Evolutionary conservation across 2,888 invertebrate genomes (phyloP).

Genomic region (Tribolium freemani): DNA sequence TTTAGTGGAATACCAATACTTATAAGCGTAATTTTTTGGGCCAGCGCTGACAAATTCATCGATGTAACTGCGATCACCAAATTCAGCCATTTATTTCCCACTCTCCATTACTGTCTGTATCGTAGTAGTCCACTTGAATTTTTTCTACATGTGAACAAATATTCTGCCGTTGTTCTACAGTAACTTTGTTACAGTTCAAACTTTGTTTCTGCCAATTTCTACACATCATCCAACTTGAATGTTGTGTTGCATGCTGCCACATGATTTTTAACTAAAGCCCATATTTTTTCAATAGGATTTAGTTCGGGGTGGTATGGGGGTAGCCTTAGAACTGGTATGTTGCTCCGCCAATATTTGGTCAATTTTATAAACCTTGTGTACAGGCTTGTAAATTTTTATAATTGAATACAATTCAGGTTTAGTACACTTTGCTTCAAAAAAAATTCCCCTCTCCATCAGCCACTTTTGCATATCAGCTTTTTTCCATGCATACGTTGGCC

Average conservation of each 20-base stretch:
- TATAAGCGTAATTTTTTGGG: too few relatives aligned
- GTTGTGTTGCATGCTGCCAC: slow-evolving; percentile 45
- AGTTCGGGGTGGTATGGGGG: slow-evolving; percentile 54
- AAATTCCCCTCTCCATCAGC: slow-evolving; percentile 10
- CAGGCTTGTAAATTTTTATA: slow-evolving; percentile 27
- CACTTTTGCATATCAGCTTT: slow-evolving; percentile 43
- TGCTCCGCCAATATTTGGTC: slow-evolving; percentile 34
- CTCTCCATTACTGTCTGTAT: too few relatives aligned
- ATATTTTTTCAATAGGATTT: slow-evolving; percentile 56
- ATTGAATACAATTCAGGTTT: slow-evolving; percentile 6
- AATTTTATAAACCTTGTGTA: slow-evolving; percentile 25
- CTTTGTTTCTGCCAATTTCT: slow-evolving; percentile 37
- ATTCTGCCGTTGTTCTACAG: slow-evolving; percentile 35
- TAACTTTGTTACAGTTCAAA: slow-evolving; percentile 37
- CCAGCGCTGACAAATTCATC: too few relatives aligned
- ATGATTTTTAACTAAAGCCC: slow-evolving; percentile 50
- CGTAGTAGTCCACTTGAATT: too few relatives aligned
- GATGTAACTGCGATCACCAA: too few relatives aligned
- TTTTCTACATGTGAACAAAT: background rate
- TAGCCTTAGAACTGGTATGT: slow-evolving; percentile 42
- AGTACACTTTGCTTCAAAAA: background rate
- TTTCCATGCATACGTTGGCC: slow-evolving; percentile 16
- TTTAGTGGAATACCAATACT: too few relatives aligned
- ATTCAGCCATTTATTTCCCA: too few relatives aligned
- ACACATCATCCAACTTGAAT: slow-evolving; percentile 46